phyloP scores from a whole-genome alignment of 2,113 vertebrate species.

The Phalacrocorax aristotelis region DNA sequence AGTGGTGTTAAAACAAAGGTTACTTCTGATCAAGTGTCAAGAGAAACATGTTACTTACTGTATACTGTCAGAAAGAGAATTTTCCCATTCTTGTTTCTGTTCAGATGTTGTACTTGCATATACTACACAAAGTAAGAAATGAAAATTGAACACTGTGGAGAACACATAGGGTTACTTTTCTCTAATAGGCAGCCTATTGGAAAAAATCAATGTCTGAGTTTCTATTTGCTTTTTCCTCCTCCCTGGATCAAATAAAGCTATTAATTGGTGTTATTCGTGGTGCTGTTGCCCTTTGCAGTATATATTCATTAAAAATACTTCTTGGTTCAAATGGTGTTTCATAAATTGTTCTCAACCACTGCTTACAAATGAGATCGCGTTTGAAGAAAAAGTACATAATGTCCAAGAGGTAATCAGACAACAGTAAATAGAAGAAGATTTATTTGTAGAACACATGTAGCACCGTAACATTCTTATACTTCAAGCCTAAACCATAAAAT shows the following conservation, averaged over 20 bases:
- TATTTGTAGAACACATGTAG: not conserved
- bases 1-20: not conserved
- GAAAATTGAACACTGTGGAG: not conserved
- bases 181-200: not conserved
- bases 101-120: not conserved
- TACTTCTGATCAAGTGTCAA: not conserved
- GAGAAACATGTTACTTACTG: not conserved
- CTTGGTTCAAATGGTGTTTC: slow-evolving; percentile 35
- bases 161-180: not conserved
- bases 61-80: not conserved
- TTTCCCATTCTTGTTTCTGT: not conserved
- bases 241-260: not conserved
- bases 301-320: slow-evolving; percentile 36
- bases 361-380: slow-evolving; percentile 13
- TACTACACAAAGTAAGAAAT: not conserved
- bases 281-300: slow-evolving; percentile 35
- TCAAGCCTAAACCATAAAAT: not conserved
- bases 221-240: not conserved
- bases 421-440: slow-evolving; percentile 17
- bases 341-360: slow-evolving; percentile 24
- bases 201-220: slow-evolving; percentile 34
- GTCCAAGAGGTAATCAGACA: slow-evolving; percentile 24
- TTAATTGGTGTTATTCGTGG: slow-evolving; percentile 21
- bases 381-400: slow-evolving; percentile 22
- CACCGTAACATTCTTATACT: not conserved